Evolutionary conservation across 2,888 invertebrate genomes (phyloP), one percentile per base, ranked within the genome.

Genomic region (Cremastobaeus sp.): DNA sequence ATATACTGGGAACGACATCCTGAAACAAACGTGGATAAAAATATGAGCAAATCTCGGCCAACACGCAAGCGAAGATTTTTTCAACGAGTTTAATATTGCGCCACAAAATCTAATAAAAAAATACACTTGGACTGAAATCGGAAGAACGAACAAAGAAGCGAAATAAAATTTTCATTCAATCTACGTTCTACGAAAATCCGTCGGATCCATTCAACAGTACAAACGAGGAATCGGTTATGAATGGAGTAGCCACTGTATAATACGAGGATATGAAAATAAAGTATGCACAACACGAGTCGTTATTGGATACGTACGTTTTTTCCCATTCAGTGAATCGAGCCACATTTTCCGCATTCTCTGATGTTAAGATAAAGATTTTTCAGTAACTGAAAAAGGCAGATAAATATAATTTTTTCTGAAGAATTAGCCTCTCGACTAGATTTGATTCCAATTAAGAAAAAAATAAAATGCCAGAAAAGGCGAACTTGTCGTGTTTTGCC

Each of bases 201-300:
- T 20, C 30, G n/a, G 14, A 20, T 25, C 28, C 28, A 14, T 45
- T 69, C 69, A 59, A 59, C 59, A 52, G 59, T 35, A 59, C 52
- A 60, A 60, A 21, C 25, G 47, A 9, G 60, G 60, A 68, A 48
- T 43, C 32, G 18, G 35, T 54, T 69, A 69, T 69, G 69, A 69
- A 69, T 69, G 69, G 60, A 60, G 28, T 52, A 9, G 47, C 15
- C 17, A 39, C 60, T 69, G 54, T 68, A 18, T 59, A 52, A 17
- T 37, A 35, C 35, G n/a, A 21, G 25, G 8, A 39, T 32, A 30
- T 54, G 45, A 52, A 37, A 48, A 54, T 64, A 54, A 69, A 45
- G 54, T 54, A 54, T 57, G 35, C 59, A 39, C 52, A 52, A 60
- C 52, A 60, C 25, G 60, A 52, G 35, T 48, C 35, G 69, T 54